Conservation (phyloP, 2,888 invertebrate genomes). For the Phalera bucephala region DNA sequence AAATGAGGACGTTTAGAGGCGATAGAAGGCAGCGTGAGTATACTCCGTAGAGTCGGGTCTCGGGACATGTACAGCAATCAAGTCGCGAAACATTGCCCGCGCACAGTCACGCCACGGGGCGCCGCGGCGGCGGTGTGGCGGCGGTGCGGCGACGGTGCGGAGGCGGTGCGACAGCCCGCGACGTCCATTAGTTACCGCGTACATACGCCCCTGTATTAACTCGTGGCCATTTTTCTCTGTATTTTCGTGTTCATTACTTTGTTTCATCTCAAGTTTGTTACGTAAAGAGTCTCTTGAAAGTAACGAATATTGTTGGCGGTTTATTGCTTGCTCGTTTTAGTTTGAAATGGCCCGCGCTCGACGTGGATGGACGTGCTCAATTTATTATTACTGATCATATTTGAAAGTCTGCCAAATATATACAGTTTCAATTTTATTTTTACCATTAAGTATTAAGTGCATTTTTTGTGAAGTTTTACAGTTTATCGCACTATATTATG, state of each 20-base stretch:
- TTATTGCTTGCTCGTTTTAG: not conserved
- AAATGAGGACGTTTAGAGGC: too few relatives aligned
- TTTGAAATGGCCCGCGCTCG: too few relatives aligned
- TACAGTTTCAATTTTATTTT: too few relatives aligned
- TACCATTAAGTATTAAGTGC: too few relatives aligned
- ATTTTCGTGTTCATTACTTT: constrained; percentile 55
- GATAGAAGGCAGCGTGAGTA: too few relatives aligned
- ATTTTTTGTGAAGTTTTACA: too few relatives aligned
- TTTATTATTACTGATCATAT: too few relatives aligned
- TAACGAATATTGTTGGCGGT: constrained; percentile 19
- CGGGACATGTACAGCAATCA: constrained; percentile 54
- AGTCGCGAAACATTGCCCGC: constrained; percentile 29
- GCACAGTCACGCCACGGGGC: constrained; percentile 3
- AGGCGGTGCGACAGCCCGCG: constrained; percentile 10
- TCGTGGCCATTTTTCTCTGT: constrained; percentile 47
- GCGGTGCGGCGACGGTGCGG: constrained; percentile 7
- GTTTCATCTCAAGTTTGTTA: constrained; percentile 38
- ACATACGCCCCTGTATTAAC: constrained; percentile 45
- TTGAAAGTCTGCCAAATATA: too few relatives aligned
- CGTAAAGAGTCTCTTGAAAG: constrained; percentile 21
- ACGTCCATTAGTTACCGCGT: constrained; percentile 45
- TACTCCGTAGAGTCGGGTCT: constrained; percentile 17
- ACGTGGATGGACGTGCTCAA: too few relatives aligned
- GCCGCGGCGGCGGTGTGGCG: constrained; percentile 6
- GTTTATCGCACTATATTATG: too few relatives aligned